Percentiles rank a stretch among this genome's conserved stretches.
phyloP scores from a whole-genome alignment of 2,888 invertebrate species.

The Drosophila macrothrix region DNA sequence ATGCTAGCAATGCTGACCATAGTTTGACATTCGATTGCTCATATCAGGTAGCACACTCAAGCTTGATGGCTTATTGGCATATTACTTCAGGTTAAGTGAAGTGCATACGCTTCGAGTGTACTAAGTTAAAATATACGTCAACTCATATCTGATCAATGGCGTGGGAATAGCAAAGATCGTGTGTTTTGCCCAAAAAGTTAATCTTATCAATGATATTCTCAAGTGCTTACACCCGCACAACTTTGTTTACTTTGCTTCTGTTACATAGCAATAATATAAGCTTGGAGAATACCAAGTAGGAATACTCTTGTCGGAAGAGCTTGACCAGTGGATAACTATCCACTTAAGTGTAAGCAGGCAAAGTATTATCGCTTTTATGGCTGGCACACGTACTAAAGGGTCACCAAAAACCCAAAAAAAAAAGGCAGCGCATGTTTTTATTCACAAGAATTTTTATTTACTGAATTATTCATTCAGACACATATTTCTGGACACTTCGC shows the following conservation, averaged over 20 bases:
- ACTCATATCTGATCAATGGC: conserved; percentile 26
- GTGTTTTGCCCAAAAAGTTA: not conserved
- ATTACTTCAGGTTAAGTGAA: conserved; percentile 10
- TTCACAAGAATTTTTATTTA: not conserved
- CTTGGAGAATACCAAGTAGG: conserved; percentile 21
- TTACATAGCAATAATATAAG: conserved; percentile 3
- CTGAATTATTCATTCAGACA: not conserved
- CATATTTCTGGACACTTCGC: not conserved
- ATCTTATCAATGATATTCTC: conserved; percentile 22
- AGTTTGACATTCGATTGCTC: conserved; percentile 13
- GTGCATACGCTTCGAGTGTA: not conserved
- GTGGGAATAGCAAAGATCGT: conserved; percentile 29
- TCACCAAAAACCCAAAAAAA: not conserved
- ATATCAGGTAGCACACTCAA: conserved; percentile 20
- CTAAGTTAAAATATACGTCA: not conserved
- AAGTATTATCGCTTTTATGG: not conserved
- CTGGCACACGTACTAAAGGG: not conserved
- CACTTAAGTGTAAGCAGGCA: not conserved
- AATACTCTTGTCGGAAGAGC: not conserved
- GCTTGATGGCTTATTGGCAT: conserved; percentile 16
- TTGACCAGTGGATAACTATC: not conserved
- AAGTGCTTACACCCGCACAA: not conserved
- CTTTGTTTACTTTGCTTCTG: not conserved
- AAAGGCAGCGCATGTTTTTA: not conserved
- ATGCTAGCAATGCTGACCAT: not conserved